Evolutionary conservation across 2,888 invertebrate genomes (phyloP), one percentile per base, ranked within the genome.

Genomic region (Linnaemya tessellans): DNA sequence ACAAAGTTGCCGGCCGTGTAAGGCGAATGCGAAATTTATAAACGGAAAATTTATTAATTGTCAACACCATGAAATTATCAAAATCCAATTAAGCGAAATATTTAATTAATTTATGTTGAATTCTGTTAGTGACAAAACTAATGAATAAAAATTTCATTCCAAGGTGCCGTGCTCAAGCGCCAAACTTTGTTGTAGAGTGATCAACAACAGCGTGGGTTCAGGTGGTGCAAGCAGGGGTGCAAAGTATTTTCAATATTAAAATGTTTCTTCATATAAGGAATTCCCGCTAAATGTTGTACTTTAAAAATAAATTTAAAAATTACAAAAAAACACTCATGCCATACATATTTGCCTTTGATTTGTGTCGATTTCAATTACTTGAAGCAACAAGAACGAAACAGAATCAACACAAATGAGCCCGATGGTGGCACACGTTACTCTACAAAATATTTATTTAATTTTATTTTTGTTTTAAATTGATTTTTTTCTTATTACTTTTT

Each of bases 191-290:
- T 64, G 46, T 35, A 25, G 30, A n/a, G 4, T 46, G 35, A 9
- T 41, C 62, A 75, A 9, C 62, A 75, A 9, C 18, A 70, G 41
- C 20, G 18, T 10, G 41, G 8, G 4, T 18, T 25, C 38, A 79
- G 8, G 62, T 70, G 56, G 68, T 43, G 30, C 41, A 38, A 70
- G 9, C 51, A 38, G 43, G 68, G 68, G 25, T 68, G 68, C 38
- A 49, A 46, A 70, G 25, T 18, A 49, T 30, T 5, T 20, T 35
- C 4, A 22, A 60, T 46, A 64, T 43, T 54, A 25, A 30, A 46
- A 41, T 65, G 71, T 68, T 78, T 67, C 58, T 79, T 88, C 88
- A 86, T 88, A 88, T 88, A 89, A 90, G 90, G 91, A 90, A 90
- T 90, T 89, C 90, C 91, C 90, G 88, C 87, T 87, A 88, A 49